Conservation (phyloP, 2,113 vertebrate genomes). For the Tautogolabrus adspersus region DNA sequence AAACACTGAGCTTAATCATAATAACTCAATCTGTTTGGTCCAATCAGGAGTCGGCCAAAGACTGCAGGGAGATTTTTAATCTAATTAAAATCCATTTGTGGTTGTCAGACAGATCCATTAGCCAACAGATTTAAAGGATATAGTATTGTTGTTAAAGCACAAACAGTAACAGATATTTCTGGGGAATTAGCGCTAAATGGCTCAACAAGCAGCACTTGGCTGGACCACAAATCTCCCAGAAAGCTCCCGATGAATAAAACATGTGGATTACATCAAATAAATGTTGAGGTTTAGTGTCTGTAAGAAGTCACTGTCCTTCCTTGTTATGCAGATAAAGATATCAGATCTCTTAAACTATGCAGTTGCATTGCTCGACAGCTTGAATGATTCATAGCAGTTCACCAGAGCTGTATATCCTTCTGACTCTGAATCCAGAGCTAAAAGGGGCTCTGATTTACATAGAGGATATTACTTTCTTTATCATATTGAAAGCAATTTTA, state of each 20-base stretch:
- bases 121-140: constrained; percentile 58
- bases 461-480: constrained; percentile 19
- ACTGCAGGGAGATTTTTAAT: constrained; percentile 51
- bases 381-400: constrained; percentile 53
- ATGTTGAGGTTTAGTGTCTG: constrained; percentile 37
- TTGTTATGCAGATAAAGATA: constrained; percentile 54
- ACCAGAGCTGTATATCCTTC: constrained; percentile 32
- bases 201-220: constrained; percentile 40
- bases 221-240: constrained; percentile 47
- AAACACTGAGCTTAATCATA: constrained; percentile 74
- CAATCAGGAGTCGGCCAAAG: constrained; percentile 51
- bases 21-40: constrained; percentile 69
- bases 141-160: constrained; percentile 53
- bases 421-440: constrained; percentile 32
- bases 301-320: constrained; percentile 34
- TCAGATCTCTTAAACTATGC: constrained; percentile 30
- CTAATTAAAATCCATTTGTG: constrained; percentile 67
- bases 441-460: constrained; percentile 43
- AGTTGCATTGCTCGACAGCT: constrained; percentile 35
- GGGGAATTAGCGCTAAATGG: constrained; percentile 60
- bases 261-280: constrained; percentile 54
- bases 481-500: constrained; percentile 7
- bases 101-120: constrained; percentile 62
- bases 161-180: constrained; percentile 62
- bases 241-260: constrained; percentile 62